phyloP scores from a whole-genome alignment of 2,888 invertebrate species.

The Perizoma affinitatum region DNA sequence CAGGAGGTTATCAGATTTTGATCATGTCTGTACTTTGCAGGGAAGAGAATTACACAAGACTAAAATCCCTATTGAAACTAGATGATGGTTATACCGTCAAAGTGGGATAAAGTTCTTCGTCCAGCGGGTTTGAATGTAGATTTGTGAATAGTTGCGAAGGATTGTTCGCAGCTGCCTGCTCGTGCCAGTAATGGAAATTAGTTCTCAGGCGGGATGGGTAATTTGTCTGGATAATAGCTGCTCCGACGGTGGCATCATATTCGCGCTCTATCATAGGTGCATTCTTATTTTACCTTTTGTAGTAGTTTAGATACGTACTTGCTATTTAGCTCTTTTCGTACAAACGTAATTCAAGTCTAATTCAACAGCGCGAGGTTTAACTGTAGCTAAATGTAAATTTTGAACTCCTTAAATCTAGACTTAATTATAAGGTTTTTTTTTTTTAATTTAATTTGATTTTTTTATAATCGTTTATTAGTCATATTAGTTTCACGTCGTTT shows the following conservation, averaged over 20 bases:
- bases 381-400: too few species aligned
- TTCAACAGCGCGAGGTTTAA: too few species aligned
- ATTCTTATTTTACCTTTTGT: too few species aligned
- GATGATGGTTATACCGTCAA: conserved; percentile 15
- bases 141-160: conserved; percentile 31
- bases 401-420: too few species aligned
- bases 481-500: too few species aligned
- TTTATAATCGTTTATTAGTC: too few species aligned
- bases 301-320: too few species aligned
- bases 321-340: too few species aligned
- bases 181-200: conserved; percentile 54
- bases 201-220: conserved; percentile 36
- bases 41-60: conserved; percentile 1
- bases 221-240: conserved; percentile 42
- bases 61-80: conserved; percentile 25
- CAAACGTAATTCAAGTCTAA: too few species aligned
- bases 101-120: conserved; percentile 34
- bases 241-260: conserved; percentile 26
- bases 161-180: conserved; percentile 36
- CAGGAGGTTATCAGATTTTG: not conserved
- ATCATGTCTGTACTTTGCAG: not conserved
- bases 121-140: conserved; percentile 42
- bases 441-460: too few species aligned
- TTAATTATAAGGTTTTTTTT: too few species aligned
- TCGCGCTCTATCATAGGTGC: conserved; percentile 9